Evolutionary conservation across 2,888 invertebrate genomes (phyloP).

Genomic region (Nemotelus pantherinus): DNA sequence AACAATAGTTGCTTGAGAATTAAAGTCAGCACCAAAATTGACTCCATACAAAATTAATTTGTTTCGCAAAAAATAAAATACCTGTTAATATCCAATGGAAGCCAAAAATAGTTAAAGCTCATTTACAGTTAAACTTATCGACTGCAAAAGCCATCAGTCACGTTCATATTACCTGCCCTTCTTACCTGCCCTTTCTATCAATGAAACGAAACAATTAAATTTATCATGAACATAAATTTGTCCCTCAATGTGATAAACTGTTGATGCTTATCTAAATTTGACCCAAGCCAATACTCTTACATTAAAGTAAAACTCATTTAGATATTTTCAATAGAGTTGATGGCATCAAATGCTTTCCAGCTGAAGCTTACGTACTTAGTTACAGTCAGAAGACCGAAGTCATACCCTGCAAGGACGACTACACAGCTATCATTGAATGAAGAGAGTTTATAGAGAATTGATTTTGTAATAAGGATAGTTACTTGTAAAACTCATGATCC

Average conservation of each 20-base stretch:
- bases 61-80: too few species aligned
- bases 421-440: too few species aligned
- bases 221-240: conserved; percentile 50
- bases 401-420: neutral
- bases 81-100: too few species aligned
- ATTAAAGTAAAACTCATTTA: conserved; percentile 35
- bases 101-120: too few species aligned
- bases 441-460: too few species aligned
- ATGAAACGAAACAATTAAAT: conserved; percentile 49
- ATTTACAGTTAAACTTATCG: too few species aligned
- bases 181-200: conserved; percentile 28
- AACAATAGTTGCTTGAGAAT: too few species aligned
- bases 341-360: conserved; percentile 11
- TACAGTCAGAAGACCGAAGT: neutral
- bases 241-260: conserved; percentile 49
- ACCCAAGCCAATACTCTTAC: conserved; percentile 39
- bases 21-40: too few species aligned
- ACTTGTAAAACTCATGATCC: too few species aligned
- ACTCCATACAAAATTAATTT: too few species aligned
- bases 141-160: too few species aligned
- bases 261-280: conserved; percentile 51
- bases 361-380: neutral
- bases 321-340: conserved; percentile 20
- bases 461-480: too few species aligned
- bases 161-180: neutral